A percentile compares a stretch with the other conserved stretches of the same genome.
phyloP scores from a whole-genome alignment of 2,888 invertebrate genomes.

The Temnothorax unifasciatus region DNA sequence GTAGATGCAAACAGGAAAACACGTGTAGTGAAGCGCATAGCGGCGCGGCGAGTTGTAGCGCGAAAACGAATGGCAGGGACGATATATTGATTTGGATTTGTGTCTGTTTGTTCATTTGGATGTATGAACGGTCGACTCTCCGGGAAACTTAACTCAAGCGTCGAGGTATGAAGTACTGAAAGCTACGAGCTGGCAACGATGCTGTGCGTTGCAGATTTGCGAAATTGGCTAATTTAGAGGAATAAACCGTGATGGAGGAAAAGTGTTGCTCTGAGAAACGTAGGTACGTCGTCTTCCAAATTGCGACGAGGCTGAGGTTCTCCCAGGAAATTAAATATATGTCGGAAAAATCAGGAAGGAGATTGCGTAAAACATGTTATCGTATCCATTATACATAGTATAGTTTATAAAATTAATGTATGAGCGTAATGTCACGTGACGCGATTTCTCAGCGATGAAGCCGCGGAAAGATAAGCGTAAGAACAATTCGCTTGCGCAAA shows the following conservation, averaged over 20 bases:
- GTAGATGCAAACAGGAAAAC: slow-evolving; percentile 1
- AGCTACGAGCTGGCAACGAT: not conserved
- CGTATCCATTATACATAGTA: not conserved
- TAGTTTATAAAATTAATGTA: not conserved
- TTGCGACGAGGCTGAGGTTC: not conserved
- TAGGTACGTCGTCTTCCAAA: not conserved
- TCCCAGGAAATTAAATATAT: not conserved
- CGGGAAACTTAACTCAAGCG: not conserved
- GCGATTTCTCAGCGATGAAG: not conserved
- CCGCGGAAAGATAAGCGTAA: slow-evolving; percentile 5
- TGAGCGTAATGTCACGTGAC: not conserved
- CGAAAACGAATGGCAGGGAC: not conserved
- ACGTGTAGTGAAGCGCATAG: slow-evolving; percentile 18
- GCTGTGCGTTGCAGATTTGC: not conserved
- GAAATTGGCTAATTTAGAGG: slow-evolving; percentile 3
- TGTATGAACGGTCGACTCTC: not conserved
- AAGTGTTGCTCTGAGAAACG: not conserved
- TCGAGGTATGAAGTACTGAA: not conserved
- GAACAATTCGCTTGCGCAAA: slow-evolving; percentile 23
- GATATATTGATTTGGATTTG: slow-evolving; percentile 19
- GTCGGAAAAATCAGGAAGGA: not conserved
- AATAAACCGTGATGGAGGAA: not conserved
- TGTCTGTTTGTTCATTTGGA: slow-evolving; percentile 31
- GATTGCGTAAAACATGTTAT: not conserved
- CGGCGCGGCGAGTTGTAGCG: not conserved